Conservation (phyloP, 2,888 invertebrate genomes). For the Netelia inedita region DNA sequence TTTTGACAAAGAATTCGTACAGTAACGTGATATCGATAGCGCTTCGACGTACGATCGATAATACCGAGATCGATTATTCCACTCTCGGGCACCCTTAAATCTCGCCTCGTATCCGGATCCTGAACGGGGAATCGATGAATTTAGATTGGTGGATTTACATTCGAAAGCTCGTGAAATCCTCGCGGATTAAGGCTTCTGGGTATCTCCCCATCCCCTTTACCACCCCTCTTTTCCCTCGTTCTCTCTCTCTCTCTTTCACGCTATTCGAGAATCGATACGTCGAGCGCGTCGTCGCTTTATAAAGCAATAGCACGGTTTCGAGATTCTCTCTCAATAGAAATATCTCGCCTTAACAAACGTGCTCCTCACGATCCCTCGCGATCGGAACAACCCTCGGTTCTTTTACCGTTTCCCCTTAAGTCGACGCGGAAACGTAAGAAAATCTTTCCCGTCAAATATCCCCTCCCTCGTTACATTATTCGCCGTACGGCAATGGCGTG, state of each 20-base stretch:
- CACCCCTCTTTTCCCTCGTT: neutral
- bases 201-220: neutral
- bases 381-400: neutral
- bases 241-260: constrained; percentile 8
- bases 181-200: constrained; percentile 48
- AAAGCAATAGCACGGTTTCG: constrained; percentile 7
- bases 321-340: constrained; percentile 3
- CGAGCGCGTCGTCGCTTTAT: constrained; percentile 23
- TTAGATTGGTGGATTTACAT: constrained; percentile 64
- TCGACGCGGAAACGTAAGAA: constrained; percentile 11
- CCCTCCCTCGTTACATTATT: neutral
- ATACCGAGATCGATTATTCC: neutral
- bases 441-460: constrained; percentile 4
- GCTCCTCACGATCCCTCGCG: no score
- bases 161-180: constrained; percentile 20
- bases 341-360: neutral
- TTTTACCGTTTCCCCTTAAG: constrained; percentile 13
- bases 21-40: constrained; percentile 34
- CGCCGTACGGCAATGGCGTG: neutral
- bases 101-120: constrained; percentile 1
- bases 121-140: constrained; percentile 59
- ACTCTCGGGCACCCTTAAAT: constrained; percentile 12
- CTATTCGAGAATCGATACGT: constrained; percentile 31
- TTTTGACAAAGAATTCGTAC: constrained; percentile 4
- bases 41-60: neutral